Evolutionary conservation across 1,140 invertebrate species (phyloP).

Genomic region (Apis florea): DNA sequence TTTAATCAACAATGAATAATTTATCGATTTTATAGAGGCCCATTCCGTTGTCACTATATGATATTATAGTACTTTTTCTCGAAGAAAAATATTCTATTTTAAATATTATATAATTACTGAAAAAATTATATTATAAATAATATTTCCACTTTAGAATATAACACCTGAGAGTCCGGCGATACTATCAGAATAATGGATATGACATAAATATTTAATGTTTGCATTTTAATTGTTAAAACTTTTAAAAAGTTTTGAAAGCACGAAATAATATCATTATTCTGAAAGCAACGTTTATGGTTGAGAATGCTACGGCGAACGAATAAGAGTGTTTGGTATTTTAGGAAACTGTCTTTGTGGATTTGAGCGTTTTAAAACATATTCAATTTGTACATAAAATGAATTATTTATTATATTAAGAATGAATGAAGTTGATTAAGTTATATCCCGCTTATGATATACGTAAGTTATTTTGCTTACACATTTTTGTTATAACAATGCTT

Average conservation of each 20-base stretch:
- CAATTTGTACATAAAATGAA: slow-evolving; percentile 69
- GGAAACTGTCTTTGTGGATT: slow-evolving; percentile 53
- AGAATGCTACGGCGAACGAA: slow-evolving; percentile 13
- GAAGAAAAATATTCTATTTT: slow-evolving; percentile 70
- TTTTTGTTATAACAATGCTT: slow-evolving; percentile 27
- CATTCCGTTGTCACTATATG: slow-evolving; percentile 43
- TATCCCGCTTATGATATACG: slow-evolving; percentile 63
- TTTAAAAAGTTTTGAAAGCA: neutral
- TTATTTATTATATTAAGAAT: slow-evolving; percentile 68
- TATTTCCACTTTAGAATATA: slow-evolving; percentile 32
- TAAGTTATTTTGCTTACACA: slow-evolving; percentile 65
- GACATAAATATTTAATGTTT: slow-evolving; percentile 5
- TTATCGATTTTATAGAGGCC: slow-evolving; percentile 58
- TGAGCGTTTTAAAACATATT: slow-evolving; percentile 58
- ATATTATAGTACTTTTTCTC: slow-evolving; percentile 56
- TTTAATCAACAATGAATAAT: slow-evolving; percentile 52
- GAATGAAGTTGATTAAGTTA: slow-evolving; percentile 30
- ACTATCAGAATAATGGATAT: slow-evolving; percentile 31
- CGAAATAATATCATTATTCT: neutral
- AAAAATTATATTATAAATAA: slow-evolving; percentile 34
- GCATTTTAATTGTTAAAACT: slow-evolving; percentile 10
- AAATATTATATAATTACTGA: slow-evolving; percentile 64
- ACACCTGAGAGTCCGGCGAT: neutral
- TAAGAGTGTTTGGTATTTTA: slow-evolving; percentile 32
- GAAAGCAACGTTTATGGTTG: slow-evolving; percentile 1